Base-by-base conservation (phyloP, 2,888 invertebrate species). In the Oxytorus armatus region DNA sequence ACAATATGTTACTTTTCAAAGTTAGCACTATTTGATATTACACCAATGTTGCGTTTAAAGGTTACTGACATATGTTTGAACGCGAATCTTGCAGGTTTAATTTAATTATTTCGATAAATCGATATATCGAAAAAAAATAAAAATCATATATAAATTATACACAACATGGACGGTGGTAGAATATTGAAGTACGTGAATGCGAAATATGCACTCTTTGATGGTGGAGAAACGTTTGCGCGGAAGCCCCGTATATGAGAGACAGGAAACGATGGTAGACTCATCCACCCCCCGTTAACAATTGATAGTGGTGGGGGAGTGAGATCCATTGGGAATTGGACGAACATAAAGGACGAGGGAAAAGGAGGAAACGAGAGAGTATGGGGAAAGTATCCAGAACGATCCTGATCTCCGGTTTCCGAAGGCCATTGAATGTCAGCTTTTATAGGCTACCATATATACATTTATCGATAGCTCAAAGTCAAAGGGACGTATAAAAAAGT, bases 381-480 rank as follows among this genome's bases (percentile, higher is more conserved):
- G 39, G 39, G 39, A n/a, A 39, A 39, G 39, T 3, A 39, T 39
- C 39, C n/a, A 3, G 39, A 39, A 39, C 39, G 39, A 39, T n/a
- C 39, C 39, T 39, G 39, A 39, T 39, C 39, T 39, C 8, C 39
- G 39, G 39, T 39, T 39, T 39, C 39, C 39, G n/a, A n/a, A 29
- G 3, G 5, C 5, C 29, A 5, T 5, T 29, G 29, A 29, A 29
- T 29, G 29, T 29, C 29, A 29, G 29, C 29, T 29, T 29, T 5
- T 3, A 29, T 5, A n/a, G n/a, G 29, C 29, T 29, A 5, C 5
- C 29, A 29, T 39, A n/a, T 39, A 8, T 39, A 39, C 10, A n/a
- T n/a, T 5, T 39, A 39, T 39, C n/a, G 39, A 39, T 39, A 10
- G 39, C 1, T n/a, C 11, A 39, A 39, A 39, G n/a, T 10, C 39